phyloP scores from a whole-genome alignment of 2,888 invertebrate species.

The Campopleginae sp. region DNA sequence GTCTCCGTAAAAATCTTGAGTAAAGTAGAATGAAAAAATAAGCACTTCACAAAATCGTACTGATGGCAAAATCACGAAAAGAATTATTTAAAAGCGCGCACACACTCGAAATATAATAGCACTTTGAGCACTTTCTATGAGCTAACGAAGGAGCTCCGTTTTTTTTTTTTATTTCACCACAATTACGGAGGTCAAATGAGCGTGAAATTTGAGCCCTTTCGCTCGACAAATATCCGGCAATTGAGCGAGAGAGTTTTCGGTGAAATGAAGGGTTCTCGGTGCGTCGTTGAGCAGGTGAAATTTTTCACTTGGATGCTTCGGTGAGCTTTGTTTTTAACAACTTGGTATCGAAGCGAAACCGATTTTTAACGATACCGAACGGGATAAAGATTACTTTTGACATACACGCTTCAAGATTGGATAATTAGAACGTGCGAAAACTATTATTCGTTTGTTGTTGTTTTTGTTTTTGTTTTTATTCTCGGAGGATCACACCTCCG shows the following conservation, averaged over 20 bases:
- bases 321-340: constrained; percentile 32
- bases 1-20: neutral
- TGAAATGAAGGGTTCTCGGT: constrained; percentile 41
- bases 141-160: constrained; percentile 11
- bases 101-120: constrained; percentile 21
- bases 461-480: too few species aligned
- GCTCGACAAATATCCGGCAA: constrained; percentile 19
- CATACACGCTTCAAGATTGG: neutral
- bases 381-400: constrained; percentile 5
- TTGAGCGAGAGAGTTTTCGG: constrained; percentile 21
- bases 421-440: neutral
- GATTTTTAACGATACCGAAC: constrained; percentile 5
- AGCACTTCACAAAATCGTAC: constrained; percentile 28
- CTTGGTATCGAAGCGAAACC: neutral
- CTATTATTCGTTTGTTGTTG: constrained; percentile 23
- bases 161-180: constrained; percentile 49
- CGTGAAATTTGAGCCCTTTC: constrained; percentile 46
- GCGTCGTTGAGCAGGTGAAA: constrained; percentile 58
- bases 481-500: neutral
- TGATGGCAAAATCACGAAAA: constrained; percentile 2
- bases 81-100: neutral
- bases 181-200: constrained; percentile 50
- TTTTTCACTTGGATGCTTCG: constrained; percentile 56
- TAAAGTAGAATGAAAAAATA: neutral
- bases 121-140: constrained; percentile 43